Percentiles rank a stretch among this genome's conserved stretches.
These are phyloP conservation scores for Diabrotica balteata DNA, from an alignment of 2,888 invertebrate species.

Conservation along the genomic window DNA sequence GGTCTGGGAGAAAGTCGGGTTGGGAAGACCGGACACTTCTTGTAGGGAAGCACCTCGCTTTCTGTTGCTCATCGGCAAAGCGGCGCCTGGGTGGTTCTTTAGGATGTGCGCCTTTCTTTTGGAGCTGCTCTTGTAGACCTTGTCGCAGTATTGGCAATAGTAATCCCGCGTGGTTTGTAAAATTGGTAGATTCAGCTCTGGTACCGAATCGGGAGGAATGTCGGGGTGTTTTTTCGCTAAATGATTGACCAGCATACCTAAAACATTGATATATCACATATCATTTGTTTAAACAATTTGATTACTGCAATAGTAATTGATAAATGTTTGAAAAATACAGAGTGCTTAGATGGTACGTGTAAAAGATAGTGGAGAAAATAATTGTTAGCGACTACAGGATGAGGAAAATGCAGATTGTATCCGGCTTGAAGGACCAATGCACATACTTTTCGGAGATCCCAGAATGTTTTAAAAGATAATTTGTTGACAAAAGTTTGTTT, in stretches of 20 bases:
- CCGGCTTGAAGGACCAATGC: no score
- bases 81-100: constrained; percentile 83
- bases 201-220: constrained; percentile 70
- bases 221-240: constrained; percentile 78
- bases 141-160: constrained; percentile 85
- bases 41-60: constrained; percentile 44
- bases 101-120: constrained; percentile 84
- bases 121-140: constrained; percentile 82
- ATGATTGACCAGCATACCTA: constrained; percentile 80
- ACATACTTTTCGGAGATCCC: no score
- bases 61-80: constrained; percentile 66
- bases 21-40: constrained; percentile 61
- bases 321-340: no score
- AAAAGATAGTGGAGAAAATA: no score
- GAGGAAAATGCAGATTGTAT: no score
- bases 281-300: no score
- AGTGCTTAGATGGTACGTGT: no score
- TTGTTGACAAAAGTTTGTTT: no score
- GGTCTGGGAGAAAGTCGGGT: constrained; percentile 71
- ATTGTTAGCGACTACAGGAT: no score
- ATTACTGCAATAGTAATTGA: no score
- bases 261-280: constrained; percentile 14
- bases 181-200: constrained; percentile 80
- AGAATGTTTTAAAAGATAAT: no score
- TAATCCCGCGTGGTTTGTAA: constrained; percentile 79